Conservation (phyloP, 2,888 invertebrate species). For the Hymenopus coronatus region DNA sequence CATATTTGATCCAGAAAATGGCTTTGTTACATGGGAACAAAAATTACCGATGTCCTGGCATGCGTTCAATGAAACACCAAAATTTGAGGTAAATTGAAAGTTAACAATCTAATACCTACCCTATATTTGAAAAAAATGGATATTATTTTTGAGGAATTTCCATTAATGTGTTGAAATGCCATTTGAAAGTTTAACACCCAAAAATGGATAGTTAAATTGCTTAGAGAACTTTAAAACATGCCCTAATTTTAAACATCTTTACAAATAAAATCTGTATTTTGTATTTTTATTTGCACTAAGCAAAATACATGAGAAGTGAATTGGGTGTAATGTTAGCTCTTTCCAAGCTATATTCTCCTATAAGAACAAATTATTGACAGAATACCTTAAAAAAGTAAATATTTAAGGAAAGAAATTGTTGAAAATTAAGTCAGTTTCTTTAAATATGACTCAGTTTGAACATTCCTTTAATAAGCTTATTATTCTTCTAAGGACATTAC, state of each 20-base stretch:
- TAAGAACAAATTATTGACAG: too few species aligned
- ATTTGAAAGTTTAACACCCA: neutral
- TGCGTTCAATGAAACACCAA: conserved; percentile 82
- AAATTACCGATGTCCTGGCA: conserved; percentile 91
- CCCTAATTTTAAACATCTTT: neutral
- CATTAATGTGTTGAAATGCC: neutral
- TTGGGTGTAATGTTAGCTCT: too few species aligned
- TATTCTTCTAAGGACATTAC: too few species aligned
- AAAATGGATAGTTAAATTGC: neutral
- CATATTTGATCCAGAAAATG: conserved; percentile 75
- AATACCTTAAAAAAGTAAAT: too few species aligned
- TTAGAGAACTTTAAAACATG: neutral
- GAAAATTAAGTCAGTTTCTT: too few species aligned
- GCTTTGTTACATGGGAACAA: conserved; percentile 75
- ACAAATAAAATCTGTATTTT: neutral
- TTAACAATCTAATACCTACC: neutral
- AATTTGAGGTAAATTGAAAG: conserved; percentile 56
- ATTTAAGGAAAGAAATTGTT: too few species aligned
- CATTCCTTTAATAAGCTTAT: too few species aligned
- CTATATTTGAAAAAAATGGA: neutral
- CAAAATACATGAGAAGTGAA: too few species aligned
- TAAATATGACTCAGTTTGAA: too few species aligned
- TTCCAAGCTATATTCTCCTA: too few species aligned
- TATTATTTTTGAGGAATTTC: neutral
- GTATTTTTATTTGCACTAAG: too few species aligned